A percentile compares a stretch with the other conserved stretches of the same genome.
Conservation (phyloP, 2,113 vertebrate genomes). For the Bos indicus region DNA sequence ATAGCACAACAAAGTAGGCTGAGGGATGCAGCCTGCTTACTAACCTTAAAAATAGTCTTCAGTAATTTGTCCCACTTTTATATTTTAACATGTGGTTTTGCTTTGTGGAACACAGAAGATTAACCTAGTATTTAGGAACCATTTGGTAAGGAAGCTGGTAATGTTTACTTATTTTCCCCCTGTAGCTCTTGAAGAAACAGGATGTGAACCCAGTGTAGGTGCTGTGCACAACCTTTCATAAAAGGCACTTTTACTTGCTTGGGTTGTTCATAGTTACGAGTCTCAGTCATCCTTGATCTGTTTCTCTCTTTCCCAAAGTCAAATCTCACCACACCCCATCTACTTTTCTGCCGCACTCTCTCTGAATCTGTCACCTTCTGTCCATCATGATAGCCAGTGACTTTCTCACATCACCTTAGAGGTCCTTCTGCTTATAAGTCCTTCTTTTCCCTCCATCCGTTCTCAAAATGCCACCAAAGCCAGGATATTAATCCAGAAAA, state of each 20-base stretch:
- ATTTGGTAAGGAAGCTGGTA: constrained; percentile 29
- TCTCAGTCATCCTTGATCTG: neutral
- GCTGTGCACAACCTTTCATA: neutral
- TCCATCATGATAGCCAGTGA: neutral
- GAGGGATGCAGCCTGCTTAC: neutral
- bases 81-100: constrained; percentile 7
- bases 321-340: neutral
- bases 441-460: neutral
- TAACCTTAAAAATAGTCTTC: neutral
- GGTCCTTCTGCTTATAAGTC: neutral
- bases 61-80: neutral
- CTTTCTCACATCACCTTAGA: neutral
- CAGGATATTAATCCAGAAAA: neutral
- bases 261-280: neutral
- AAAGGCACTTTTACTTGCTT: neutral
- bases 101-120: constrained; percentile 19
- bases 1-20: neutral
- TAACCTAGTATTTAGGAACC: constrained; percentile 33
- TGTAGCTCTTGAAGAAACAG: constrained; percentile 35
- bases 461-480: neutral
- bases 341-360: neutral
- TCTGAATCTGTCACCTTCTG: neutral
- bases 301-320: neutral
- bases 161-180: neutral
- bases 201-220: constrained; percentile 8